Base-by-base conservation (phyloP, 2,113 vertebrate species). In the Syrmaticus mikado region DNA sequence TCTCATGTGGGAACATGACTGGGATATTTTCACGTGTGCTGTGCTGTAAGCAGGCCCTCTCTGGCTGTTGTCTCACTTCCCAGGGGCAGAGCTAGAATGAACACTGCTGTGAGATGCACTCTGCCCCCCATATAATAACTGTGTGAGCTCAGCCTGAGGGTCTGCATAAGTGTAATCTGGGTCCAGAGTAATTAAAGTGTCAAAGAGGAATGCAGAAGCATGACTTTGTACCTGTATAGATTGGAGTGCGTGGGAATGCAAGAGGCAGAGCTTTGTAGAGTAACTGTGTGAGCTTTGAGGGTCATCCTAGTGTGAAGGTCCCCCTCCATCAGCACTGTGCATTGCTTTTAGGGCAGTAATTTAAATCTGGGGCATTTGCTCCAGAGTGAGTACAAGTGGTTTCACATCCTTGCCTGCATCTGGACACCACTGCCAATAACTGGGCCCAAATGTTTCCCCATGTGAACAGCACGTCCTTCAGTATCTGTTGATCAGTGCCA, bases 331-430 rank as follows among this genome's bases (percentile, higher is more conserved):
- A 16, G 25, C 3, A 8, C 61, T 41, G 3, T 1, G 10, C 27
- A 2, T 22, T 60, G 32, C 58, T 32, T 16, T 32, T 13, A 1
- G 38, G 22, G 50, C 36, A n/a, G 19, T 24, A 14, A 38, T 24
- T 10, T 41, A 34, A 45, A 57, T 22, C 34, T n/a, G 20, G 22
- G 24, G 34, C 8, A 1, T 36, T 70, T 61, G 22, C 65, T 65
- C 36, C 28, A 12, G 18, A 60, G 36, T 1, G 3, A 46, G 22
- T 34, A 3, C 27, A 15, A 53, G 22, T 10, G 1, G 28, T 5
- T 48, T n/a, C 34, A 7, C 50, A 1, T 53, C 67, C 66, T 55
- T 6, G 1, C 13, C 0, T 13, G n/a, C 17, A 6, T 22, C 32
- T 7, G 3, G 36, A 14, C 38, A 18, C 52, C 2, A 7, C 32